Evolutionary conservation across 2,113 vertebrate species (phyloP).

Genomic region (Bubalus kerabau): DNA sequence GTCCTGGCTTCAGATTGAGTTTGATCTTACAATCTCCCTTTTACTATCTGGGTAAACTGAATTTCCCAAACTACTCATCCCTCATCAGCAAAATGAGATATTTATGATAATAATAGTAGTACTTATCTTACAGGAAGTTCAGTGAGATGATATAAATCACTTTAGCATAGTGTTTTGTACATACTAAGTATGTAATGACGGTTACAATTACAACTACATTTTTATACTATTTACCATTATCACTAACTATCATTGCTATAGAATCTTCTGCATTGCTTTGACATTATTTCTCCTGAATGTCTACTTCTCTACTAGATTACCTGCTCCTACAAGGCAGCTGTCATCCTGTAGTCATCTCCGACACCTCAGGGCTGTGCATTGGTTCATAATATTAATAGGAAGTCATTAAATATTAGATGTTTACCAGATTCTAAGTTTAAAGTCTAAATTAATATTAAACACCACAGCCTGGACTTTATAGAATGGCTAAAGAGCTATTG

Average conservation of each 20-base stretch:
- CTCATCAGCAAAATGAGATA: not conserved
- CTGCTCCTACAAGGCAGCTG: not conserved
- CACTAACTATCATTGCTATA: not conserved
- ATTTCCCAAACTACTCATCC: not conserved
- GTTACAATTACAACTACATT: not conserved
- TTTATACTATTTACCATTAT: not conserved
- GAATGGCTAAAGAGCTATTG: not conserved
- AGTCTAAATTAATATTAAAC: not conserved
- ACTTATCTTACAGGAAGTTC: not conserved
- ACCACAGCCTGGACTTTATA: not conserved
- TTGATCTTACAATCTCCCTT: not conserved
- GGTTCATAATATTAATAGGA: not conserved
- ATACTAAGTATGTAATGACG: not conserved
- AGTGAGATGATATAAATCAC: not conserved
- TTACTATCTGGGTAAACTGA: not conserved
- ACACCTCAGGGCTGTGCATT: not conserved
- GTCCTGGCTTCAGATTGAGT: not conserved
- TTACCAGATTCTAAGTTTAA: not conserved
- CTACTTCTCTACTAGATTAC: not conserved
- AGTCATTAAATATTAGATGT: not conserved
- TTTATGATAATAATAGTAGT: not conserved
- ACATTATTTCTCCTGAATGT: not conserved
- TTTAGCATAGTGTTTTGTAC: not conserved
- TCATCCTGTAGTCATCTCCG: not conserved
- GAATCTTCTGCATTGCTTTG: not conserved